Base-by-base conservation (phyloP, 2,888 invertebrate species). In the Crossocerus cetratus region DNA sequence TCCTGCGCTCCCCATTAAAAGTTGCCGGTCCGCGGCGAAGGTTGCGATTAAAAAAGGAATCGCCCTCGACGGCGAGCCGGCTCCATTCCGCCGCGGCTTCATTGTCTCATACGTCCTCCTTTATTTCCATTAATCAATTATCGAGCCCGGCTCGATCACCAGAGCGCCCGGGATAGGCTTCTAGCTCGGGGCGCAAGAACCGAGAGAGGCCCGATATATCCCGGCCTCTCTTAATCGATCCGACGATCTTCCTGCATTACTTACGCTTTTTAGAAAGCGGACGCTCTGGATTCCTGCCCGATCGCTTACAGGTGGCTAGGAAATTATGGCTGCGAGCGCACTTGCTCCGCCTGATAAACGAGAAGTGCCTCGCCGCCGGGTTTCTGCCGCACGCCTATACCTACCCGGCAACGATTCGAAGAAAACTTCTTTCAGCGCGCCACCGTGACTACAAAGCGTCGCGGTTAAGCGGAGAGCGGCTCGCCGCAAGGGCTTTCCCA, bases 181-280 rank as follows among this genome's bases (percentile, higher is more conserved):
- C 43, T 54, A 21, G n/a, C 16, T 2, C n/a, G 42, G 43, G 60
- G 43, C 23, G 69, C 65, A 69, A 71, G 61, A 77, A 73, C 63
- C 57, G n/a, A 57, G 49, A 49, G 49, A 14, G n/a, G 55, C 13
- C 20, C 65, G 44, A 72, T 64, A 32, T 32, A 4, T 64, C 60
- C 42, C 55, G 49, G n/a, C n/a, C n/a, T n/a, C 49, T 66, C 61
- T 71, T 77, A 80, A 81, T 81, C 79, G 72, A 69, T 65, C 65
- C 53, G 65, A 74, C 77, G 77, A 81, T 83, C 83, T 68, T 78
- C 78, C 54, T 59, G 83, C 74, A 69, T 74, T 71, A 65, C 79
- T 73, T 73, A 69, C 74, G 72, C 74, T 83, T 82, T 83, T 83
- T 82, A 83, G 82, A 82, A 82, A 82, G 82, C 82, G 74, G 78